Conservation (phyloP, 2,797 vertebrate species). For the Podargus strigoides region DNA sequence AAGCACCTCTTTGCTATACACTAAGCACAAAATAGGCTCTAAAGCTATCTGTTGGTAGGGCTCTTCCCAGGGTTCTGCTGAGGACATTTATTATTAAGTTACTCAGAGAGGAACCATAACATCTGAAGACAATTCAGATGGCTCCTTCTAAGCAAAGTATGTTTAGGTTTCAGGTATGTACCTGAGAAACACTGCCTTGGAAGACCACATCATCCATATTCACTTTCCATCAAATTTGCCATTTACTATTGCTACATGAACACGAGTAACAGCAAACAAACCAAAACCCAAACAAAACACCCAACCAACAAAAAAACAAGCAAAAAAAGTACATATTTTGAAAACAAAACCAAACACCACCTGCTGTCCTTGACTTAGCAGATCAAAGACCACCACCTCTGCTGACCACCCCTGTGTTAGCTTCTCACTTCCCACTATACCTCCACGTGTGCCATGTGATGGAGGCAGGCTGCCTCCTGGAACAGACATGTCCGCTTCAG, state of each 20-base stretch:
- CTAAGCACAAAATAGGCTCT: neutral
- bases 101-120: neutral
- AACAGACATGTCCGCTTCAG: fast-evolving
- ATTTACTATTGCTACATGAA: neutral
- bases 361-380: neutral
- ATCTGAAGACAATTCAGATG: neutral
- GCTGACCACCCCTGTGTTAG: neutral
- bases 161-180: neutral
- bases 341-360: neutral
- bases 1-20: neutral
- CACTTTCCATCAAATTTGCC: neutral
- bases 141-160: neutral
- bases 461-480: neutral
- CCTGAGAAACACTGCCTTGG: neutral
- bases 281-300: neutral
- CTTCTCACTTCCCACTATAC: neutral
- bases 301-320: neutral
- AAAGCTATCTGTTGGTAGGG: neutral
- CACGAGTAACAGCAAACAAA: neutral
- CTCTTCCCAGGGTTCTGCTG: neutral
- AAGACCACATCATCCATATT: neutral
- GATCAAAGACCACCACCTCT: neutral
- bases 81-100: neutral
- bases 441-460: neutral
- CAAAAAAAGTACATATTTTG: neutral